phyloP scores from a whole-genome alignment of 1,140 invertebrate species.

The Drosophila simulans region DNA sequence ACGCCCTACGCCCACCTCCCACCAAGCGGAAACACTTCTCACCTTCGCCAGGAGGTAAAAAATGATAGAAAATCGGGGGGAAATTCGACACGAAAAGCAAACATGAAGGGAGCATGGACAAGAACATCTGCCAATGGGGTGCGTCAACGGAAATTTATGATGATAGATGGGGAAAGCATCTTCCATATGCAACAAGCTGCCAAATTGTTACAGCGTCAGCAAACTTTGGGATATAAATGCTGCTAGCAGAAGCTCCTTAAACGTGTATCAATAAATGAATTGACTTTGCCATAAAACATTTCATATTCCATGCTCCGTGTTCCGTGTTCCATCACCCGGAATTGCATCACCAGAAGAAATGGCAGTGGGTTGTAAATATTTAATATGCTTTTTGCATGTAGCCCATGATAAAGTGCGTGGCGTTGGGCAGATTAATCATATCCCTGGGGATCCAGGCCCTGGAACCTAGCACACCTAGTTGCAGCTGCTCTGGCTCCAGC shows the following conservation, averaged over 20 bases:
- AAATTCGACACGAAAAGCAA: slow-evolving; percentile 27
- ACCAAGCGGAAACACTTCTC: slow-evolving; percentile 26
- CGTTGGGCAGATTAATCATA: slow-evolving; percentile 76
- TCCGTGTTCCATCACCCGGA: slow-evolving; percentile 62
- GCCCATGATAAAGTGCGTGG: slow-evolving; percentile 73
- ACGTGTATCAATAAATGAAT: slow-evolving; percentile 47
- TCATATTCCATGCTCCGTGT: slow-evolving; percentile 58
- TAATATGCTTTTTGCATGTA: slow-evolving; percentile 64
- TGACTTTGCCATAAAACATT: slow-evolving; percentile 69
- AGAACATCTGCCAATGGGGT: slow-evolving; percentile 42
- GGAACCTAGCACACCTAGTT: slow-evolving; percentile 25
- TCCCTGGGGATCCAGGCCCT: slow-evolving; percentile 15
- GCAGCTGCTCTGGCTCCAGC: slow-evolving; percentile 28
- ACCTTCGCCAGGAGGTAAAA: slow-evolving; percentile 3
- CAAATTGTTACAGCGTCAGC: slow-evolving; percentile 33
- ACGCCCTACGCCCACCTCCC: slow-evolving; percentile 31
- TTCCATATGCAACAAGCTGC: slow-evolving; percentile 72
- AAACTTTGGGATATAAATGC: slow-evolving; percentile 19
- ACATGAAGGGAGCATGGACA: slow-evolving; percentile 46
- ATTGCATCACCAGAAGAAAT: slow-evolving; percentile 47
- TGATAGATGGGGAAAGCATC: slow-evolving; percentile 33
- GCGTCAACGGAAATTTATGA: slow-evolving; percentile 50
- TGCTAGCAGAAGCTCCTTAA: slow-evolving; percentile 18
- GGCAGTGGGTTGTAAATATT: slow-evolving; percentile 65
- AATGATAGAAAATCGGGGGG: not conserved